Evolutionary conservation across 1,140 invertebrate genomes (phyloP).

Genomic region (Neodiprion lecontei): DNA sequence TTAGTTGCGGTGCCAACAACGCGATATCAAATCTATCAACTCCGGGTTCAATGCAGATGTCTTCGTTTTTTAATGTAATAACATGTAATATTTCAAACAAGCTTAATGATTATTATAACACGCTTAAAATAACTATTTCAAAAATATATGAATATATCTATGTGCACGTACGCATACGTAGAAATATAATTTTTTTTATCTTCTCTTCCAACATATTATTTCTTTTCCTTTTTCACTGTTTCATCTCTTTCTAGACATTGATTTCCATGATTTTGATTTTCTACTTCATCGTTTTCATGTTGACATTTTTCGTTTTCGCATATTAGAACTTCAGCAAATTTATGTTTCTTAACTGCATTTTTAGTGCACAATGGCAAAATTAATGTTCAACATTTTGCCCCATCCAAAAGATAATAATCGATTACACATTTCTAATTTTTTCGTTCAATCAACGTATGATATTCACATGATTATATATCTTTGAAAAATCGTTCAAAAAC

Average conservation of each 20-base stretch:
- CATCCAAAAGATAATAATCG: no score
- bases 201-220: neutral
- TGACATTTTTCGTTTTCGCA: no score
- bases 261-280: no score
- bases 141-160: constrained; percentile 5
- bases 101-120: constrained; percentile 17
- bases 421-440: no score
- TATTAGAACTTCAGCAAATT: no score
- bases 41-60: constrained; percentile 9
- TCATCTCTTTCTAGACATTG: neutral
- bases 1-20: neutral
- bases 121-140: constrained; percentile 25
- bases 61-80: constrained; percentile 13
- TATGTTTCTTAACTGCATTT: no score
- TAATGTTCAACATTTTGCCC: no score
- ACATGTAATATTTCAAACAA: constrained; percentile 21
- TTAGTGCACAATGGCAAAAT: no score
- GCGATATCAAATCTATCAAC: neutral
- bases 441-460: no score
- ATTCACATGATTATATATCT: no score
- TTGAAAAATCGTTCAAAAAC: no score
- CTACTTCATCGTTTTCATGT: no score
- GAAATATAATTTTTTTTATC: neutral
- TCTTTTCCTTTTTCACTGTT: neutral
- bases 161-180: neutral